Evolutionary conservation across 2,888 invertebrate species (phyloP).

Genomic region (Spialia ferax): DNA sequence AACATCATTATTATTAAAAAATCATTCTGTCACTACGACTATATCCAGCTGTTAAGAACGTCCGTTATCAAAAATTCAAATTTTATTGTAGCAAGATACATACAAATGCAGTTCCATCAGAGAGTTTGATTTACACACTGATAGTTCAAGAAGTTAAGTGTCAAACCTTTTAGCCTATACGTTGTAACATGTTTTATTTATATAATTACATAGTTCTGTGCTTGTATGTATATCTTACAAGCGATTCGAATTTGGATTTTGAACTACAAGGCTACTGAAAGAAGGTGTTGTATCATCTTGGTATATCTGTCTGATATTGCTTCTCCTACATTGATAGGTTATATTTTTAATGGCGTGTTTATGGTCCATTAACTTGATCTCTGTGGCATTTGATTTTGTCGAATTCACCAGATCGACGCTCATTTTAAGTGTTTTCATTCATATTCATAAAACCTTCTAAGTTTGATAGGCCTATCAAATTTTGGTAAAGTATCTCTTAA

Average conservation of each 20-base stretch:
- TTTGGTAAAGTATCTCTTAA: not conserved
- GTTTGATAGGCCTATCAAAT: not conserved
- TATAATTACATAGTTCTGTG: not conserved
- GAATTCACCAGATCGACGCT: conserved; percentile 19
- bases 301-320: conserved; percentile 21
- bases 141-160: conserved; percentile 22
- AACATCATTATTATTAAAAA: too few species aligned
- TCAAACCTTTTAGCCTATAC: conserved; percentile 22
- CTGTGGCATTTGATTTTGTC: conserved; percentile 39
- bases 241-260: not conserved
- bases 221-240: not conserved
- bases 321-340: conserved; percentile 30
- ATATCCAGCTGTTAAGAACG: not conserved
- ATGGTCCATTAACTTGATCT: conserved; percentile 54
- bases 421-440: conserved; percentile 22
- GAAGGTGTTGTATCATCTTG: not conserved
- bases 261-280: not conserved
- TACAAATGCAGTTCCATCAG: conserved; percentile 3
- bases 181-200: conserved; percentile 12
- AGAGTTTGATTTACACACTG: conserved; percentile 20
- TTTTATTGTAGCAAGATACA: conserved; percentile 19
- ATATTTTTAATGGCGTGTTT: conserved; percentile 57
- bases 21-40: not conserved
- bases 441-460: conserved; percentile 6
- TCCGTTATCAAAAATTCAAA: conserved; percentile 9